Evolutionary conservation across 1,140 invertebrate genomes (phyloP).

Genomic region (Drosophila kurseongensis): DNA sequence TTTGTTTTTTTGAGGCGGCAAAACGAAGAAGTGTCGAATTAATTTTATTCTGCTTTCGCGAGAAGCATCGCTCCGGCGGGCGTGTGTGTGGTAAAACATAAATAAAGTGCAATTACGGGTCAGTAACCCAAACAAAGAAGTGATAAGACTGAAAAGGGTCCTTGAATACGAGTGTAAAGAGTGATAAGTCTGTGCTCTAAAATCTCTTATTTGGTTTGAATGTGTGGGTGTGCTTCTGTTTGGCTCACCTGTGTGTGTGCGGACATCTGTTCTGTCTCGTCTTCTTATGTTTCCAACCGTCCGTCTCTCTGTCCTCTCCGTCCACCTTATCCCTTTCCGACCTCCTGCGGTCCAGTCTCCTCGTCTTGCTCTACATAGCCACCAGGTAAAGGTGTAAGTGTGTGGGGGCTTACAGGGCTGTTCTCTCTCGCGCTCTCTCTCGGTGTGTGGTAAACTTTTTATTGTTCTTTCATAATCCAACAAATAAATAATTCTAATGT

Average conservation of each 20-base stretch:
- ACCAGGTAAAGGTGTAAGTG: conserved; percentile 19
- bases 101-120: conserved; percentile 41
- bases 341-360: conserved; percentile 30
- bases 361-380: conserved; percentile 32
- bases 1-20: conserved; percentile 4
- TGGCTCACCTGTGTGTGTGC: conserved; percentile 1
- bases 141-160: conserved; percentile 33
- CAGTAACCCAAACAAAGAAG: conserved; percentile 44
- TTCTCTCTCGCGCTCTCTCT: background rate
- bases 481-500: conserved; percentile 21
- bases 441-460: conserved; percentile 25
- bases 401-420: conserved; percentile 11
- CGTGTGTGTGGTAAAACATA: conserved; percentile 22
- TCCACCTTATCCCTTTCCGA: conserved; percentile 22
- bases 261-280: conserved; percentile 51
- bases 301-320: background rate
- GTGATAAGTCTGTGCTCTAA: conserved; percentile 31
- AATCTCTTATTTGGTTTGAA: conserved; percentile 14
- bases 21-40: conserved; percentile 17
- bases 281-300: conserved; percentile 7
- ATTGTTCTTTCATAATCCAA: conserved; percentile 38
- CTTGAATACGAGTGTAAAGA: conserved; percentile 19
- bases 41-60: conserved; percentile 24
- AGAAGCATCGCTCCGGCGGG: conserved; percentile 18
- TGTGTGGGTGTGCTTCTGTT: conserved; percentile 8